A percentile compares a stretch with the other conserved stretches of the same genome.
Evolutionary conservation across 2,888 invertebrate species (phyloP).

Genomic region (Chrysolina oricalcia): DNA sequence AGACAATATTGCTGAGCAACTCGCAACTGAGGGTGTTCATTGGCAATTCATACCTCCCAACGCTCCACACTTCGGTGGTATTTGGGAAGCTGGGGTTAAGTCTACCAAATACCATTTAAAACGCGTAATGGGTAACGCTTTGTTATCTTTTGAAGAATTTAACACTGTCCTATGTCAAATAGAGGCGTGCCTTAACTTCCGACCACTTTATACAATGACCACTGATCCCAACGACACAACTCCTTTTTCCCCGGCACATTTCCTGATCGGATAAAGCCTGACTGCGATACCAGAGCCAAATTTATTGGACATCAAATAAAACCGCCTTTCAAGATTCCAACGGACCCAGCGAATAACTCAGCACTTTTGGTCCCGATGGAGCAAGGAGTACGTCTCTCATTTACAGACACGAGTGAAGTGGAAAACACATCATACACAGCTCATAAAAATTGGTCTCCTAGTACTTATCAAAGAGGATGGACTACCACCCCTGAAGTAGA

Average conservation of each 20-base stretch:
- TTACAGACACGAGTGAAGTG: slow-evolving; percentile 27
- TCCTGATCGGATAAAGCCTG: slow-evolving; percentile 57
- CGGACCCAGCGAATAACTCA: slow-evolving; percentile 54
- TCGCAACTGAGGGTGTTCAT: slow-evolving; percentile 34
- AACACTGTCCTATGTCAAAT: slow-evolving; percentile 57
- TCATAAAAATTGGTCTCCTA: background rate
- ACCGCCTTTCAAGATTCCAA: slow-evolving; percentile 56
- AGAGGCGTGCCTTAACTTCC: slow-evolving; percentile 63
- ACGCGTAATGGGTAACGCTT: slow-evolving; percentile 54
- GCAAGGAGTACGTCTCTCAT: slow-evolving; percentile 55
- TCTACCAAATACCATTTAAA: slow-evolving; percentile 62
- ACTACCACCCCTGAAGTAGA: slow-evolving; percentile 7
- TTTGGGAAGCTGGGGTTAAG: slow-evolving; percentile 66
- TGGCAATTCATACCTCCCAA: slow-evolving; percentile 64
- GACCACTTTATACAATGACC: slow-evolving; percentile 57
- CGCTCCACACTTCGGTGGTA: slow-evolving; percentile 63
- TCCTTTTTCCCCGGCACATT: slow-evolving; percentile 63
- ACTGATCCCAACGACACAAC: slow-evolving; percentile 58
- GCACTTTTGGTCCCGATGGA: slow-evolving; percentile 59
- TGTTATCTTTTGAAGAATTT: slow-evolving; percentile 42
- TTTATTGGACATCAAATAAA: slow-evolving; percentile 43
- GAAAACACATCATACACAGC: background rate
- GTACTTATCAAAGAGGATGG: slow-evolving; percentile 5
- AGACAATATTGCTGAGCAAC: slow-evolving; percentile 8
- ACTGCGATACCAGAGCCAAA: slow-evolving; percentile 52